Conservation (phyloP, 2,888 invertebrate genomes). For the Osmoderma eremita region DNA sequence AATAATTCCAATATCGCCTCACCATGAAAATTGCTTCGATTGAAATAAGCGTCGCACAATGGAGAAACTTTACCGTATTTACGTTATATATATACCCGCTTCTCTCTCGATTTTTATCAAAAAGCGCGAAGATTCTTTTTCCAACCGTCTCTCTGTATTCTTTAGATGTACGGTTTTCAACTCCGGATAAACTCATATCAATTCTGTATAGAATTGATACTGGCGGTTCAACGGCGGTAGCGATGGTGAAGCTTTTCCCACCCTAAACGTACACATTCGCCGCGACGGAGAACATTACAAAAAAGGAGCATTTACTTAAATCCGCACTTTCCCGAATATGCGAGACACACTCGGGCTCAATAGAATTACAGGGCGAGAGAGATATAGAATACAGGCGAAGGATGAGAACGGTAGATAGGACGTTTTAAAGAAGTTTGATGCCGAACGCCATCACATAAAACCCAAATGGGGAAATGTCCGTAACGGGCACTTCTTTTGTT, state of each 20-base stretch:
- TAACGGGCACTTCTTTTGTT: no score
- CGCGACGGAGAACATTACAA: conserved; percentile 28
- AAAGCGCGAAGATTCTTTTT: conserved; percentile 15
- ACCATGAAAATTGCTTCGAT: background rate
- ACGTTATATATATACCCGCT: conserved; percentile 8
- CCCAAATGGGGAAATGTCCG: no score
- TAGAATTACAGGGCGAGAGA: conserved; percentile 26
- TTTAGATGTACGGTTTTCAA: conserved; percentile 27
- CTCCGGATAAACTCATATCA: conserved; percentile 35
- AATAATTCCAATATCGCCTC: no score
- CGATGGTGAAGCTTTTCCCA: background rate
- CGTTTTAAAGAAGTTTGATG: conserved; percentile 27
- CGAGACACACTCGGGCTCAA: conserved; percentile 31
- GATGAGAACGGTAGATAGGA: conserved; percentile 3
- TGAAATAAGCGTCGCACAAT: background rate
- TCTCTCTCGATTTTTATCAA: conserved; percentile 31
- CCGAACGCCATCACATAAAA: background rate
- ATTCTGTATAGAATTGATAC: conserved; percentile 36
- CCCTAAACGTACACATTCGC: background rate
- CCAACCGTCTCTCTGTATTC: conserved; percentile 22
- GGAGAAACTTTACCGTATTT: conserved; percentile 15
- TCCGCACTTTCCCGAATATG: conserved; percentile 34
- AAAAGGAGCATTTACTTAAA: conserved; percentile 35
- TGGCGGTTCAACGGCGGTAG: conserved; percentile 2
- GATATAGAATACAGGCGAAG: conserved; percentile 16